A percentile compares a stretch with the other conserved stretches of the same genome.
Evolutionary conservation across 2,888 invertebrate genomes (phyloP).

Genomic region (Zhengitettix transpicula): DNA sequence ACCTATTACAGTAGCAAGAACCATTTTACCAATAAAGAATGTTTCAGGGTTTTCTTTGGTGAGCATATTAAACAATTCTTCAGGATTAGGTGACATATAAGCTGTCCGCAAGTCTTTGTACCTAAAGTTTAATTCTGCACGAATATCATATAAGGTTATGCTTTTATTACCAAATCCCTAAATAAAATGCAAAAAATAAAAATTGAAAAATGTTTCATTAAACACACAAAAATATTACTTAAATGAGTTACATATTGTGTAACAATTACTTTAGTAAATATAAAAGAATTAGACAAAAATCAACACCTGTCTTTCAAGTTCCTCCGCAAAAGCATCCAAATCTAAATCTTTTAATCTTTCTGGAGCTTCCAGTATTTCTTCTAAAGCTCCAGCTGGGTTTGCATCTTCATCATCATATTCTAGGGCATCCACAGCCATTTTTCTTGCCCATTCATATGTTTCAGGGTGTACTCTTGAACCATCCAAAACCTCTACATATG

Average conservation of each 20-base stretch:
- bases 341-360: slow-evolving; percentile 90
- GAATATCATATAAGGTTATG: slow-evolving; percentile 91
- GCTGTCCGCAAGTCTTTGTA: slow-evolving; percentile 77
- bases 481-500: slow-evolving; percentile 89
- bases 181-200: slow-evolving; percentile 9
- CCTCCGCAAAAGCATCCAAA: slow-evolving; percentile 95
- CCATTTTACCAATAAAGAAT: slow-evolving; percentile 76
- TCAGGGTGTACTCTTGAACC: slow-evolving; percentile 98
- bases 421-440: slow-evolving; percentile 98
- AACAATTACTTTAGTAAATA: neutral
- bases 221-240: neutral
- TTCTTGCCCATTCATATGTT: slow-evolving; percentile 98
- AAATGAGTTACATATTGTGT: neutral
- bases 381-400: slow-evolving; percentile 91
- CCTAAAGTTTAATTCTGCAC: slow-evolving; percentile 84
- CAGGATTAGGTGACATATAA: slow-evolving; percentile 62
- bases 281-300: neutral
- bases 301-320: slow-evolving; percentile 68
- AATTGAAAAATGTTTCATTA: slow-evolving; percentile 1
- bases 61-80: slow-evolving; percentile 84
- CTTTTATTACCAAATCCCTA: slow-evolving; percentile 74
- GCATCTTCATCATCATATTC: slow-evolving; percentile 96
- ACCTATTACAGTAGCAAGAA: slow-evolving; percentile 54
- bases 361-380: slow-evolving; percentile 92
- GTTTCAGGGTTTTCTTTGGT: slow-evolving; percentile 93